phyloP scores from a whole-genome alignment of 1,140 invertebrate species.

The Drosophila carrolli region DNA sequence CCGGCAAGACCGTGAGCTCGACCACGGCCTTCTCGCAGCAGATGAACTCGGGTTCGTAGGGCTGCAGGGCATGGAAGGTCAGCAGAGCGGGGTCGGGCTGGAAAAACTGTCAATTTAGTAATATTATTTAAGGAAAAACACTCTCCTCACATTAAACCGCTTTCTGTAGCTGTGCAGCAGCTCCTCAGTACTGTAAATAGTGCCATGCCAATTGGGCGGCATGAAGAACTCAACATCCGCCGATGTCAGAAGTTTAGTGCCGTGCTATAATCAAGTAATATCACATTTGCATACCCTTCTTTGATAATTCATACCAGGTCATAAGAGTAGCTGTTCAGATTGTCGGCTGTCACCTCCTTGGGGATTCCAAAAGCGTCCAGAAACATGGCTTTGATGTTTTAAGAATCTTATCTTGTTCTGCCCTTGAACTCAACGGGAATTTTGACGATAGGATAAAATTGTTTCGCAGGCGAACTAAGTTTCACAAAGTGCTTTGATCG shows the following conservation, averaged over 20 bases:
- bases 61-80: constrained; percentile 57
- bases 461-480: no score
- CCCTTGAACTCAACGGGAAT: background rate
- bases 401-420: background rate
- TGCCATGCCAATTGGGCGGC: constrained; percentile 62
- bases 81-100: constrained; percentile 47
- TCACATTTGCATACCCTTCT: no score
- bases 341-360: constrained; percentile 56
- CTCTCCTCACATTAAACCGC: constrained; percentile 49
- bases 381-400: constrained; percentile 40
- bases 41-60: constrained; percentile 62
- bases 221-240: constrained; percentile 46
- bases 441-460: background rate
- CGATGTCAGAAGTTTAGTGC: constrained; percentile 56
- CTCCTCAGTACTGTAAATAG: constrained; percentile 58
- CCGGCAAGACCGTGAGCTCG: constrained; percentile 56
- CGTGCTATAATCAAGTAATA: constrained; percentile 23
- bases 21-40: constrained; percentile 50
- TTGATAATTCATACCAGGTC: constrained; percentile 41
- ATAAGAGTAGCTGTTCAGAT: constrained; percentile 40
- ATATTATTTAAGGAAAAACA: background rate
- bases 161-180: constrained; percentile 40
- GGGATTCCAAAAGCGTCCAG: constrained; percentile 47
- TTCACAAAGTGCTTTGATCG: background rate
- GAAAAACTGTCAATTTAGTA: background rate